Percentiles rank a stretch among this genome's conserved stretches.
phyloP scores from a whole-genome alignment of 2,888 invertebrate genomes.

The Tenthredo amoena region DNA sequence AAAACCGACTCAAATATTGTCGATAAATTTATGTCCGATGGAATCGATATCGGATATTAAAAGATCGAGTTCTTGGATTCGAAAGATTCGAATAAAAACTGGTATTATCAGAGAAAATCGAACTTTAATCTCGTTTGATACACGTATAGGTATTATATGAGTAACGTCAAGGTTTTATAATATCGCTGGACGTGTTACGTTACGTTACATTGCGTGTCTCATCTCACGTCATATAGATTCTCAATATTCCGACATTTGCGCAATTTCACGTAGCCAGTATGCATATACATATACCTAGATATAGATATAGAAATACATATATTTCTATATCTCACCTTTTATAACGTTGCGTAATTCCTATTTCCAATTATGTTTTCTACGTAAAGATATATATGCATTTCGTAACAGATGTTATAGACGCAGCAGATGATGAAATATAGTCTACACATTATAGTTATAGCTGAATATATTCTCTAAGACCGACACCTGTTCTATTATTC shows the following conservation, averaged over 20 bases:
- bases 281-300: not conserved
- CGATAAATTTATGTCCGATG: not conserved
- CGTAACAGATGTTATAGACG: conserved; percentile 12
- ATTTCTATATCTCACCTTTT: not conserved
- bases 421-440: not conserved
- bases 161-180: not conserved
- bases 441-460: no score
- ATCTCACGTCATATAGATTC: not conserved
- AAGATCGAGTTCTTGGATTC: not conserved
- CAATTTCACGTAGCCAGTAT: not conserved
- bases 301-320: not conserved
- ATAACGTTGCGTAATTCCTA: conserved; percentile 7
- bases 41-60: not conserved
- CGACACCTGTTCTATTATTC: not conserved
- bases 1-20: not conserved
- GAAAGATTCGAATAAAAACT: not conserved
- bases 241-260: not conserved
- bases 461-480: not conserved
- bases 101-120: not conserved
- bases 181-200: not conserved
- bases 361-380: conserved; percentile 6
- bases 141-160: not conserved
- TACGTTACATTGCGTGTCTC: not conserved
- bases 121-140: not conserved
- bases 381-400: not conserved